Evolutionary conservation across 2,888 invertebrate species (phyloP).

Genomic region (Nymphalis urticae): DNA sequence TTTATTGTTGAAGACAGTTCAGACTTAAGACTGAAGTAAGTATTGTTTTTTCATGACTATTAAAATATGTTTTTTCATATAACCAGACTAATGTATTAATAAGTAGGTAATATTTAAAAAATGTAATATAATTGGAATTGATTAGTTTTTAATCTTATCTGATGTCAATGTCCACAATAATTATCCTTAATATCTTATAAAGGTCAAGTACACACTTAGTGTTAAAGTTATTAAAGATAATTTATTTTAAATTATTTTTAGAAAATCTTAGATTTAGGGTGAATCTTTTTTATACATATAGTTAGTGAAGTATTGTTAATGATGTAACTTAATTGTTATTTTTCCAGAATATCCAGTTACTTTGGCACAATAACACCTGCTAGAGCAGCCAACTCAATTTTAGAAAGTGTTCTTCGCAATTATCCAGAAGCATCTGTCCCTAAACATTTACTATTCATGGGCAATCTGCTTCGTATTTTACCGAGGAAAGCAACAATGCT

Average conservation of each 20-base stretch:
- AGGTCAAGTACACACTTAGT: neutral
- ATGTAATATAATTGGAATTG: neutral
- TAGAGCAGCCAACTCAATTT: conserved; percentile 80
- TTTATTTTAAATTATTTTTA: neutral
- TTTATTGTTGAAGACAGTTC: conserved; percentile 81
- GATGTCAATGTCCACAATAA: neutral
- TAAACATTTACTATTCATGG: conserved; percentile 80
- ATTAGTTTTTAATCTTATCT: neutral
- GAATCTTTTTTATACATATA: neutral
- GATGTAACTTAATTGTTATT: conserved; percentile 9
- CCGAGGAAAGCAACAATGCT: conserved; percentile 83
- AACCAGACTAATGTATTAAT: too few relatives aligned
- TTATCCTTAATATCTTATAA: conserved; percentile 2
- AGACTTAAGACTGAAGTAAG: conserved; percentile 81
- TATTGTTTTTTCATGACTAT: conserved; percentile 10
- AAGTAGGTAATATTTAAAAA: neutral
- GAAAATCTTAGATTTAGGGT: neutral
- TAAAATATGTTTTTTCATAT: too few relatives aligned
- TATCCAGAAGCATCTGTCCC: conserved; percentile 84
- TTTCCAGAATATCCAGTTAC: conserved; percentile 83
- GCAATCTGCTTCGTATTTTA: conserved; percentile 81
- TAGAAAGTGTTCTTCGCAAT: conserved; percentile 83
- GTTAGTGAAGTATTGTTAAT: neutral
- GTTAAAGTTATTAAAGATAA: neutral
- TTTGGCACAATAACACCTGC: conserved; percentile 83